A percentile compares a stretch with the other conserved stretches of the same genome.
These are phyloP conservation scores for Plagodis dolabraria DNA, from an alignment of 2,888 invertebrate genomes.

Conservation along the genomic window DNA sequence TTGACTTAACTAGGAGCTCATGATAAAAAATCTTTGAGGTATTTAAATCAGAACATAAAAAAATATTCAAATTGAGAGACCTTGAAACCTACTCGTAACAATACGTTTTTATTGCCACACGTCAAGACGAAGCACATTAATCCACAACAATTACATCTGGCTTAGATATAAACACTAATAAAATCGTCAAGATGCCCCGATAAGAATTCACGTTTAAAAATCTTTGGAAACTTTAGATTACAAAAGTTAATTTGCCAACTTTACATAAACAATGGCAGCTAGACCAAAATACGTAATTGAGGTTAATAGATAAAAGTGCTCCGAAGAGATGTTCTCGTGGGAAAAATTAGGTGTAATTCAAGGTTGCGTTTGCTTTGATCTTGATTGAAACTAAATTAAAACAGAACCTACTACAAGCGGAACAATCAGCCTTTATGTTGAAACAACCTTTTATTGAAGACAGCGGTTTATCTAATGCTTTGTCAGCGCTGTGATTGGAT, in stretches of 20 bases:
- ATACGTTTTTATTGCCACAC: constrained; percentile 45
- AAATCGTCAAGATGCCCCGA: constrained; percentile 66
- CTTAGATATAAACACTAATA: constrained; percentile 57
- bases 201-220: constrained; percentile 51
- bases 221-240: constrained; percentile 61
- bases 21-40: not conserved
- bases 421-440: constrained; percentile 28
- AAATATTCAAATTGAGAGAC: constrained; percentile 25
- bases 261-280: constrained; percentile 68
- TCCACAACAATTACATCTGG: constrained; percentile 47
- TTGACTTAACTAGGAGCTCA: no score
- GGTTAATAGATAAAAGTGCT: constrained; percentile 47
- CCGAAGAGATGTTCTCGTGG: constrained; percentile 61
- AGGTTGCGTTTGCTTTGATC: constrained; percentile 57
- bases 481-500: constrained; percentile 18
- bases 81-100: constrained; percentile 35
- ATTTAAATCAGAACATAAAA: constrained; percentile 1
- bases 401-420: constrained; percentile 25
- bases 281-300: constrained; percentile 51
- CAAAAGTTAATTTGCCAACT: constrained; percentile 58
- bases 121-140: constrained; percentile 43
- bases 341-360: constrained; percentile 58
- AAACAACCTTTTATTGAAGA: constrained; percentile 27
- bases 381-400: constrained; percentile 59
- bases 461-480: constrained; percentile 20